phyloP scores from a whole-genome alignment of 2,113 vertebrate genomes.

The Argyrosomus japonicus region DNA sequence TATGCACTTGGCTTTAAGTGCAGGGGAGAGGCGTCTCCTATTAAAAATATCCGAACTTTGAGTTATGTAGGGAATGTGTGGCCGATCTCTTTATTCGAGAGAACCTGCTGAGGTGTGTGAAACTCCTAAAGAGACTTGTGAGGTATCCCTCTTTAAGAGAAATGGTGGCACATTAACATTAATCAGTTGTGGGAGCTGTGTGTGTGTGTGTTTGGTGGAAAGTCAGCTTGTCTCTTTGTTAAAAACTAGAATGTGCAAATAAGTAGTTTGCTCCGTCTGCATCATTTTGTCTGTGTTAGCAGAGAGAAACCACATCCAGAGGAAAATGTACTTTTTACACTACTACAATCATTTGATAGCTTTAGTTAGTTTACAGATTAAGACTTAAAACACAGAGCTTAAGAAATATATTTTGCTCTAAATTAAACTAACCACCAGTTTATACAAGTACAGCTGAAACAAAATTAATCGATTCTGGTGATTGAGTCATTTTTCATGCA shows the following conservation, averaged over 20 bases:
- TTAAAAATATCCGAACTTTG: conserved; percentile 43
- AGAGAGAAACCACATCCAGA: conserved; percentile 35
- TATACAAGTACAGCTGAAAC: too few relatives aligned
- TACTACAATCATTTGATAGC: too few relatives aligned
- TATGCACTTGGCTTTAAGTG: conserved; percentile 36
- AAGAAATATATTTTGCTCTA: background rate
- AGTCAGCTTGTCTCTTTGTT: conserved; percentile 51
- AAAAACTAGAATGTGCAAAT: conserved; percentile 60
- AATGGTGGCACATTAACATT: conserved; percentile 40
- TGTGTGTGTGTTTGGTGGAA: background rate
- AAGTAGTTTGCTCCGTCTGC: conserved; percentile 32
- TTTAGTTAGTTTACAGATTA: too few relatives aligned
- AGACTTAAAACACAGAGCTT: too few relatives aligned
- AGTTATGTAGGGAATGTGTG: conserved; percentile 31
- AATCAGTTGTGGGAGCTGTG: conserved; percentile 29
- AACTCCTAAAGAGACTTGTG: conserved; percentile 21
- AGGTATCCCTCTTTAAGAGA: conserved; percentile 14
- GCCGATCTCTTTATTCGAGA: conserved; percentile 20
- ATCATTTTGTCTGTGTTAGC: conserved; percentile 49
- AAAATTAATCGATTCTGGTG: too few relatives aligned
- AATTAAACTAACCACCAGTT: background rate
- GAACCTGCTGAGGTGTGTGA: conserved; percentile 59
- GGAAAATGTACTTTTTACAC: too few relatives aligned
- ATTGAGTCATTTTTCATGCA: too few relatives aligned
- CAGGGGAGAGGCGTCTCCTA: conserved; percentile 8